Conservation (phyloP, 2,113 vertebrate genomes). For the Elephas maximus region DNA sequence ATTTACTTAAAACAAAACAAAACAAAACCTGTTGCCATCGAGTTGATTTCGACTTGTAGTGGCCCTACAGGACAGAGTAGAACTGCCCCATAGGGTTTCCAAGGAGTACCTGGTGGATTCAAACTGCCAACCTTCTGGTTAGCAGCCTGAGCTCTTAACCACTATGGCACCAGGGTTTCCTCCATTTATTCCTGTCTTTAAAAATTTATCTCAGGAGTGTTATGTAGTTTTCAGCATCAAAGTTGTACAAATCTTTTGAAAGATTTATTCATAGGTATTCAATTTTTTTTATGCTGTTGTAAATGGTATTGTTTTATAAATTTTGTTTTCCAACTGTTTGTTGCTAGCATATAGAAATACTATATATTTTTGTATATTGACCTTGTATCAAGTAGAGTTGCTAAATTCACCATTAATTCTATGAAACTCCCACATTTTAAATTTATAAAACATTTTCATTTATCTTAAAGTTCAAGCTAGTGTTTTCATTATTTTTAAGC, state of each 20-base stretch:
- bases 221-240: background rate
- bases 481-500: constrained; percentile 22
- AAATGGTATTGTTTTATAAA: background rate
- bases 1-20: background rate
- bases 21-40: too few relatives aligned
- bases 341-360: background rate
- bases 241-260: background rate
- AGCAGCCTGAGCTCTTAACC: too few relatives aligned
- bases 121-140: too few relatives aligned
- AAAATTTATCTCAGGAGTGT: background rate
- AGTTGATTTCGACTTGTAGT: too few relatives aligned
- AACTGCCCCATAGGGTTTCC: too few relatives aligned
- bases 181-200: background rate
- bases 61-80: too few relatives aligned
- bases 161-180: too few relatives aligned
- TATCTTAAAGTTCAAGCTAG: background rate
- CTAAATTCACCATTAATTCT: constrained; percentile 3
- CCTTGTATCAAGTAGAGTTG: background rate
- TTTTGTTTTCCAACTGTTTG: background rate
- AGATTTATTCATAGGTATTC: background rate
- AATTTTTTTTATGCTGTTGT: background rate
- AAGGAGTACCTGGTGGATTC: too few relatives aligned
- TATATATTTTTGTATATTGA: background rate
- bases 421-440: background rate
- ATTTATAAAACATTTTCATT: background rate